Percentiles rank a stretch among this genome's conserved stretches.
These are phyloP conservation scores for Ganaspis sp. DNA, from an alignment of 1,140 invertebrate species.

Conservation along the genomic window DNA sequence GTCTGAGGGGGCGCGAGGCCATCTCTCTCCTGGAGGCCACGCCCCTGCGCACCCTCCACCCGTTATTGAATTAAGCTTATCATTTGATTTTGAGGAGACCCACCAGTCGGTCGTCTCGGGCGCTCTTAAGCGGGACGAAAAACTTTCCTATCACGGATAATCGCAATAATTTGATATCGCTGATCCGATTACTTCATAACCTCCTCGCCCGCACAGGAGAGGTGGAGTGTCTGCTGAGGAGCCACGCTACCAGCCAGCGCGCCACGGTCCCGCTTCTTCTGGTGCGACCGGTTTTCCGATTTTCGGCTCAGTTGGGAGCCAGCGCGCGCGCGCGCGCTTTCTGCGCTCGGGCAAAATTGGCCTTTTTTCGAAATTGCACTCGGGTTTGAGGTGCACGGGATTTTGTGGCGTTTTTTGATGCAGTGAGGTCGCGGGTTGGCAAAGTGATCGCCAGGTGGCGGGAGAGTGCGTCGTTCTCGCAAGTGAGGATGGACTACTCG, in stretches of 20 bases:
- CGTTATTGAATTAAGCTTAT: conserved; percentile 86
- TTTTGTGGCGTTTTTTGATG: not conserved
- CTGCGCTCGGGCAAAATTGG: conserved; percentile 30
- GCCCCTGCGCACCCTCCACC: conserved; percentile 58
- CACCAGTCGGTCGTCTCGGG: conserved; percentile 78
- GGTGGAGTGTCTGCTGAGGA: conserved; percentile 34
- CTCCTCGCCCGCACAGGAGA: conserved; percentile 49
- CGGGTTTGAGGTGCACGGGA: not conserved
- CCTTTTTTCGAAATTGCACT: not conserved
- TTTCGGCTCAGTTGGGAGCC: conserved; percentile 8
- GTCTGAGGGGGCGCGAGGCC: conserved; percentile 43
- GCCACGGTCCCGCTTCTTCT: conserved; percentile 3
- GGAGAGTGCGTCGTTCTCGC: not conserved
- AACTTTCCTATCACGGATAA: conserved; percentile 72
- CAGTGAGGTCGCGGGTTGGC: not conserved
- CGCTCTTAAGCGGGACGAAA: conserved; percentile 74
- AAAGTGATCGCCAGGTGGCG: not conserved
- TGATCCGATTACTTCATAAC: conserved; percentile 77
- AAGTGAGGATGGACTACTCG: conserved; percentile 81
- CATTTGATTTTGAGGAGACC: conserved; percentile 83
- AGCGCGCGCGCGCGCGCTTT: conserved; percentile 36
- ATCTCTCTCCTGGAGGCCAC: conserved; percentile 53
- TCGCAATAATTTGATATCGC: conserved; percentile 79
- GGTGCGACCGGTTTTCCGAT: conserved; percentile 14
- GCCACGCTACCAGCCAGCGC: not conserved